Base-by-base conservation (phyloP, 2,888 invertebrate species). In the Drosophila colorata region DNA sequence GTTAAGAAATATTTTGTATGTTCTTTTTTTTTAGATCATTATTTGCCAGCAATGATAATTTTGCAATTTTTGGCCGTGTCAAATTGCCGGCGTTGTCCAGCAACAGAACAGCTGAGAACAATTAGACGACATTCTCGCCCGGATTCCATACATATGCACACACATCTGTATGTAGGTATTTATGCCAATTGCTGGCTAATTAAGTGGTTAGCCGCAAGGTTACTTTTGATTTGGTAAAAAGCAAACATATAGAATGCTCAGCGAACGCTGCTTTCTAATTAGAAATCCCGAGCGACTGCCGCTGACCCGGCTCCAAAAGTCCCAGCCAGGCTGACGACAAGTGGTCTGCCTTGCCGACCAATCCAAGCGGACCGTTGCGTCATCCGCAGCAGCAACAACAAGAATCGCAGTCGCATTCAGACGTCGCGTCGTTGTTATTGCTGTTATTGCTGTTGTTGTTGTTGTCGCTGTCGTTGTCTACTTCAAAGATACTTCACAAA, bases 401-500 rank as follows among this genome's bases (percentile, higher is more conserved):
- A 83, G 71, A 70, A 83, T 66, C 69, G 52, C 63, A 81, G 69
- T 61, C 64, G 56, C 76, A 65, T 59, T 77, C 44, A 49, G 38
- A 53, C 31, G 11, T 2, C 31, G 31, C 9, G 35, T 51, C 25
- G 35, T 47, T 35, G 55, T 41, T 55, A 55, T 43, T 47, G 63
- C 25, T 52, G 63, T 41, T n/a, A n/a, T n/a, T n/a, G 51, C 11
- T 55, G 35, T 47, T 35, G 55, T 41, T 55, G 59, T 43, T 47
- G 63, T 31, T 52, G 63, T 41, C 43, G 73, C 25, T 56, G 68
- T 52, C 57, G 66, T 49, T 65, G 78, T 78, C 70, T 44, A 84
- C 82, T 77, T 76, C 76, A 79, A 53, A 83, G 87, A 87, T 87
- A 85, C 87, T 87, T 84, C 85, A 85, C 85, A 84, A 87, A 87